Conservation (phyloP, 2,888 invertebrate genomes). For the Pemphredon lugubris region DNA sequence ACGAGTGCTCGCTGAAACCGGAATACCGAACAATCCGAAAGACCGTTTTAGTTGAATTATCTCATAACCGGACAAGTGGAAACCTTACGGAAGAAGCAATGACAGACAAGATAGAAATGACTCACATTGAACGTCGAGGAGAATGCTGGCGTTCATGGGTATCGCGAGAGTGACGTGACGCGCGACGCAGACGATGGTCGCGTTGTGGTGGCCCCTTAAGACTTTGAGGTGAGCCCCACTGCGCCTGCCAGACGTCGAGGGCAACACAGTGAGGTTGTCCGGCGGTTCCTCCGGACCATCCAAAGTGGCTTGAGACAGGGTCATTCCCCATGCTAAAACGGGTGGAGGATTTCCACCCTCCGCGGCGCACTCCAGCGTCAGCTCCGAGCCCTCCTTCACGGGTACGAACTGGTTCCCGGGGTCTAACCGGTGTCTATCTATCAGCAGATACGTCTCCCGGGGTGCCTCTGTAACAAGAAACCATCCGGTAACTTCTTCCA, state of each 20-base stretch:
- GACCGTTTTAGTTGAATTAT: too few relatives aligned
- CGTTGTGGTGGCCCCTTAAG: constrained; percentile 92
- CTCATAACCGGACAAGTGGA: too few relatives aligned
- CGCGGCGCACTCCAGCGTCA: constrained; percentile 92
- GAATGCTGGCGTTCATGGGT: constrained; percentile 84
- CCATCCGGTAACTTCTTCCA: constrained; percentile 47
- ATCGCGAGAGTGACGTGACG: constrained; percentile 85
- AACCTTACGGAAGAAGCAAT: too few relatives aligned
- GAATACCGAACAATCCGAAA: too few relatives aligned
- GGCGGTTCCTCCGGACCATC: constrained; percentile 78
- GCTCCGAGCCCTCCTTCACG: constrained; percentile 91
- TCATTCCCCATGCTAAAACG: constrained; percentile 85
- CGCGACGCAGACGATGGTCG: constrained; percentile 91
- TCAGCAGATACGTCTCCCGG: constrained; percentile 91
- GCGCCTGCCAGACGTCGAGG: constrained; percentile 74
- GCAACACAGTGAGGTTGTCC: constrained; percentile 78
- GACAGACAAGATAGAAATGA: too few relatives aligned
- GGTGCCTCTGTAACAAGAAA: constrained; percentile 87
- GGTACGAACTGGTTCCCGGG: constrained; percentile 94
- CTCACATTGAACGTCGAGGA: constrained; percentile 87
- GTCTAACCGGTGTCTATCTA: constrained; percentile 92
- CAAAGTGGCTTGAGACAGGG: constrained; percentile 81
- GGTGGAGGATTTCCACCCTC: constrained; percentile 91
- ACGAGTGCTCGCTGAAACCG: too few relatives aligned
- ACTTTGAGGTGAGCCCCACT: constrained; percentile 88